phyloP scores from a whole-genome alignment of 2,113 vertebrate genomes.

The Stegastes partitus region DNA sequence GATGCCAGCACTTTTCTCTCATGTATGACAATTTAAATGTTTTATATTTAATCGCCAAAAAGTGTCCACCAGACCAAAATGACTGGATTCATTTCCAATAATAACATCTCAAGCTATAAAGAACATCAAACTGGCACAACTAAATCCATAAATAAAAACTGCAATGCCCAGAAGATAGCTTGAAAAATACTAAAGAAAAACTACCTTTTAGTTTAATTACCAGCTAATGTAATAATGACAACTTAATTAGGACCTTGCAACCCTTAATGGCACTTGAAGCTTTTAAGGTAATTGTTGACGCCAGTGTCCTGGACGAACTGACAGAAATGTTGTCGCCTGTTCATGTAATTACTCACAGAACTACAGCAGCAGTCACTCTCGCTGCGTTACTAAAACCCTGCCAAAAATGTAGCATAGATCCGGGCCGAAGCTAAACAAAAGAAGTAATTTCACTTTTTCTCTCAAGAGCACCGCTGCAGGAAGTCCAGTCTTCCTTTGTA shows the following conservation, averaged over 20 bases:
- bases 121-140: too few species aligned
- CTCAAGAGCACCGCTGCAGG: slow-evolving; percentile 33
- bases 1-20: too few species aligned
- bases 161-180: too few species aligned
- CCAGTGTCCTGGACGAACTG: background rate
- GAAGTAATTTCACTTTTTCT: slow-evolving; percentile 16
- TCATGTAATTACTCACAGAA: slow-evolving; percentile 11
- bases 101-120: too few species aligned
- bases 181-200: too few species aligned
- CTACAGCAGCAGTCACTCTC: background rate
- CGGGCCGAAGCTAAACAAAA: slow-evolving; percentile 31
- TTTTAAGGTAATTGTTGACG: background rate
- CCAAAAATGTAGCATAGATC: background rate
- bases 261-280: too few species aligned
- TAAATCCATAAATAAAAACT: too few species aligned
- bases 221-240: background rate
- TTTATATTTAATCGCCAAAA: too few species aligned
- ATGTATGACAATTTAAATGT: too few species aligned
- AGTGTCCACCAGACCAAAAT: background rate
- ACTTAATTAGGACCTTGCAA: background rate
- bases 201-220: too few species aligned
- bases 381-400: background rate
- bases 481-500: slow-evolving; percentile 56
- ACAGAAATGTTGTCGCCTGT: background rate
- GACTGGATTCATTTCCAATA: background rate